phyloP scores from a whole-genome alignment of 2,888 invertebrate species.

The Machimus atricapillus region DNA sequence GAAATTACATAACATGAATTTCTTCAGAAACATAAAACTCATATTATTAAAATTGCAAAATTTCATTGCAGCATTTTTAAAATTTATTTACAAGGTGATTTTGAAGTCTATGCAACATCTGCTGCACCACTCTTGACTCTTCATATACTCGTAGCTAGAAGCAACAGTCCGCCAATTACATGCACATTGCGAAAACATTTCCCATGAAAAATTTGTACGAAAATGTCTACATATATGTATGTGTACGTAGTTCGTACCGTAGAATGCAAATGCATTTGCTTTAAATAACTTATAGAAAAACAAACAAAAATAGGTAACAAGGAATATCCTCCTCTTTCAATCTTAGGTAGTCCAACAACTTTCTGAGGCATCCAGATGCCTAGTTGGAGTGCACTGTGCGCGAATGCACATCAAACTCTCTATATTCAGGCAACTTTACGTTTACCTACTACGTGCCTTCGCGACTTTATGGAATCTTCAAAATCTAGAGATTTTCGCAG shows the following conservation, averaged over 20 bases:
- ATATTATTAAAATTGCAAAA: background rate
- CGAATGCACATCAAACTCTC: background rate
- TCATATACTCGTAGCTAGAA: background rate
- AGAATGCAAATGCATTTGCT: background rate
- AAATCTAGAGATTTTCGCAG: conserved; percentile 8
- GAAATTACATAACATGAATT: no score
- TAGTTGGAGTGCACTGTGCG: background rate
- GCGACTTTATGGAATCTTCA: background rate
- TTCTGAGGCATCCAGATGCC: background rate
- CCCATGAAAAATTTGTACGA: background rate
- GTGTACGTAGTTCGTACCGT: background rate
- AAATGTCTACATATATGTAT: background rate
- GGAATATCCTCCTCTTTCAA: background rate
- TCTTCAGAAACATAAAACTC: background rate
- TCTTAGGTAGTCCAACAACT: background rate
- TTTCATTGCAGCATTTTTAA: background rate
- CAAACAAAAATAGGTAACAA: background rate
- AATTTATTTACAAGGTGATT: background rate
- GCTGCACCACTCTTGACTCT: background rate
- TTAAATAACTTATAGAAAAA: background rate
- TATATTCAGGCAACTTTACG: background rate
- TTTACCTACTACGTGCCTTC: conserved; percentile 8
- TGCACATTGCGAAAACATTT: background rate
- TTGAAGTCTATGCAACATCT: background rate
- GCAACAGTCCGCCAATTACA: background rate